Evolutionary conservation across 2,113 vertebrate genomes (phyloP).

Genomic region (Ochotona princeps): DNA sequence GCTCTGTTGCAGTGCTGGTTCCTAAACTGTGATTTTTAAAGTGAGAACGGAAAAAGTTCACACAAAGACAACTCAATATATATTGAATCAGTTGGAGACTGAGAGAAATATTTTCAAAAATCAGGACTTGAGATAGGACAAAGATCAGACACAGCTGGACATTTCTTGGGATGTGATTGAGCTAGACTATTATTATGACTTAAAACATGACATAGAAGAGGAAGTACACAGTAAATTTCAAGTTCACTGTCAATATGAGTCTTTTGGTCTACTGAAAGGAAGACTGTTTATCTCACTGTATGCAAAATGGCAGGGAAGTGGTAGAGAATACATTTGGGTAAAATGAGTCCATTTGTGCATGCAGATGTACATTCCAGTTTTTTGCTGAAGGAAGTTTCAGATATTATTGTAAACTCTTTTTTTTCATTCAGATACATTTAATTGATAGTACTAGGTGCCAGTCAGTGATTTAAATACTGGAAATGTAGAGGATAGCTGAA

Average conservation of each 20-base stretch:
- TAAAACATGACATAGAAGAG: neutral
- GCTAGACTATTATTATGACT: neutral
- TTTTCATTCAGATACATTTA: too few relatives aligned
- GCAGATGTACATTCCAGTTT: neutral
- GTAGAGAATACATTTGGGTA: neutral
- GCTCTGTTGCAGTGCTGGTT: too few relatives aligned
- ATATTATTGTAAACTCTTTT: conserved; percentile 30
- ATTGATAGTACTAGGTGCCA: too few relatives aligned
- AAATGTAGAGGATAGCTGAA: too few relatives aligned
- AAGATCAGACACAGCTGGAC: neutral
- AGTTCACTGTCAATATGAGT: neutral
- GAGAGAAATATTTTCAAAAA: conserved; percentile 44
- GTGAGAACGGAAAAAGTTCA: neutral
- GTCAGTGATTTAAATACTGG: too few relatives aligned
- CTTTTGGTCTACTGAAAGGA: neutral
- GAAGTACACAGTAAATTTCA: neutral
- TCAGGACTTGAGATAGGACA: neutral
- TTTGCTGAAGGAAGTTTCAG: neutral
- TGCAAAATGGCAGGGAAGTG: neutral
- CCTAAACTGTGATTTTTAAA: conserved; percentile 8
- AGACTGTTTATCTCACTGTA: neutral
- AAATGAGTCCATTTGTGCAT: neutral
- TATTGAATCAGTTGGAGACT: neutral
- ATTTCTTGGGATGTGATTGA: conserved; percentile 20
- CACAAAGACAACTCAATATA: conserved; percentile 5